phyloP scores from a whole-genome alignment of 1,140 invertebrate genomes.

The Anastatus disparis region DNA sequence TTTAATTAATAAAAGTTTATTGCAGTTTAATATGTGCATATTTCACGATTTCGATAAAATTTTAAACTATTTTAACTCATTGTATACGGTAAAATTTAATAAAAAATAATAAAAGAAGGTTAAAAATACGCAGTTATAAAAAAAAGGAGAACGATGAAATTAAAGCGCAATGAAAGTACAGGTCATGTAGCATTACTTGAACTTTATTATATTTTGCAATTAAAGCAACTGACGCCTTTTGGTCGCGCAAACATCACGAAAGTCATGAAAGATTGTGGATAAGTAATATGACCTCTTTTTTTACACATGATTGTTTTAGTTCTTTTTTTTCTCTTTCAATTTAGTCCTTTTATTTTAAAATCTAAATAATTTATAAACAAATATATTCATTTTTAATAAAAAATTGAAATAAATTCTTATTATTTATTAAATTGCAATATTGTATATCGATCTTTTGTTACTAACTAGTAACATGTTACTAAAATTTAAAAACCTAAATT shows the following conservation, averaged over 20 bases:
- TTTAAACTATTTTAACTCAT: too few relatives aligned
- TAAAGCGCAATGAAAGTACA: not conserved
- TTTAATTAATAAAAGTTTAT: too few relatives aligned
- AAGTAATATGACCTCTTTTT: constrained; percentile 3
- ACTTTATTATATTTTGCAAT: constrained; percentile 23
- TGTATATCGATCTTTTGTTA: too few relatives aligned
- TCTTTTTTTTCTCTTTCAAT: not conserved
- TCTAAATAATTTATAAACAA: too few relatives aligned
- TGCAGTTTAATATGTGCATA: too few relatives aligned
- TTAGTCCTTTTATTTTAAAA: not conserved
- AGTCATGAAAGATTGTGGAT: constrained; percentile 3
- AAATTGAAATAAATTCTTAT: too few relatives aligned
- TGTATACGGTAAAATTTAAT: too few relatives aligned
- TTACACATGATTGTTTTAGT: not conserved
- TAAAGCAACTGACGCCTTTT: not conserved
- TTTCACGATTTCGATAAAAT: too few relatives aligned
- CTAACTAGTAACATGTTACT: too few relatives aligned
- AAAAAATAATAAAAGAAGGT: not conserved
- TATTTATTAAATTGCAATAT: too few relatives aligned
- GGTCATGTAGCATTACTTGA: constrained; percentile 1
- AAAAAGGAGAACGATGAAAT: not conserved
- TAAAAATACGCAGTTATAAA: not conserved
- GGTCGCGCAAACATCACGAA: not conserved
- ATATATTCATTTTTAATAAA: too few relatives aligned
- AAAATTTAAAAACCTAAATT: too few relatives aligned